These are phyloP conservation scores for Pomatorhinus ruficollis DNA, from an alignment of 2,113 vertebrate genomes.

Conservation along the genomic window DNA sequence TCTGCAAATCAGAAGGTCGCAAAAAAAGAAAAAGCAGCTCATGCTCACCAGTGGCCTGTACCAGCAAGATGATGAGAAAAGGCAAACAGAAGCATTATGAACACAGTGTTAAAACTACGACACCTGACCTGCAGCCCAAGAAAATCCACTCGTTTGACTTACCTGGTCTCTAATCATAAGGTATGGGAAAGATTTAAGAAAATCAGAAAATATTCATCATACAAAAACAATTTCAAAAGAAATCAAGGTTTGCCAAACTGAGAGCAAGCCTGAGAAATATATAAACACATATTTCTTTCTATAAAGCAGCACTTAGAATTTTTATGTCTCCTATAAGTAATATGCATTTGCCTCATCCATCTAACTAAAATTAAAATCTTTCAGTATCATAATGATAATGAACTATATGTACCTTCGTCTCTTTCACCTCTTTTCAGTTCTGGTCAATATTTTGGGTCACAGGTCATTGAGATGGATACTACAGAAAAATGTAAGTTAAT, in stretches of 20 bases:
- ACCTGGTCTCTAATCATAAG: fast-evolving
- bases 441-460: not conserved
- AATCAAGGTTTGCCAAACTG: not conserved
- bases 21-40: not conserved
- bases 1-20: conserved; percentile 21
- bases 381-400: not conserved
- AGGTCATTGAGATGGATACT: not conserved
- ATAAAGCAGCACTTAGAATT: not conserved
- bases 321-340: not conserved
- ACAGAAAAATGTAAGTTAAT: not conserved
- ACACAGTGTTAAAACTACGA: not conserved
- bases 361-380: not conserved
- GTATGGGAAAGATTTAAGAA: not conserved
- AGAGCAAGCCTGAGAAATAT: not conserved
- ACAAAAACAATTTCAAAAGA: not conserved
- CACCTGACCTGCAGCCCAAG: not conserved
- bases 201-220: not conserved
- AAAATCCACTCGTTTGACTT: not conserved
- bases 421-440: not conserved
- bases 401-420: not conserved
- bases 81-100: not conserved
- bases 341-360: not conserved
- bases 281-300: not conserved
- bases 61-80: not conserved
- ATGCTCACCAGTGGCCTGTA: not conserved